Evolutionary conservation across 2,797 vertebrate species (phyloP).

Genomic region (Rachycentron canadum): DNA sequence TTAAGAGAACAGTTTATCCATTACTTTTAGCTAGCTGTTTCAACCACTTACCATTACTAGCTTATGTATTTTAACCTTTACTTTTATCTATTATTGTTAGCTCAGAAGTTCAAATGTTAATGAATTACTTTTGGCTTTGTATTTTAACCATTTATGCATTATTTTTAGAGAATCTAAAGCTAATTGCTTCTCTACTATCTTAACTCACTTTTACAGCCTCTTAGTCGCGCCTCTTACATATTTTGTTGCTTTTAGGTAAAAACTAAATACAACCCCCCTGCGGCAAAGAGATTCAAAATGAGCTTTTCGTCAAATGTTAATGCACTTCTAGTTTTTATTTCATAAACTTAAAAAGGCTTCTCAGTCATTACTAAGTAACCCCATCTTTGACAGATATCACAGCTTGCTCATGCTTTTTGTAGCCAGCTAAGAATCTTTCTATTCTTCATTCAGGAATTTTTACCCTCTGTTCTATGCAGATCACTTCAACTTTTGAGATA

Average conservation of each 20-base stretch:
- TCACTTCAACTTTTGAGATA: neutral
- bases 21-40: neutral
- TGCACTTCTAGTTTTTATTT: neutral
- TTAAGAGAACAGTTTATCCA: no score
- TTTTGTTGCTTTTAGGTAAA: neutral
- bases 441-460: neutral
- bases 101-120: neutral
- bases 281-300: neutral
- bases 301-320: neutral
- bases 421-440: neutral
- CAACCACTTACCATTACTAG: neutral
- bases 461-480: neutral
- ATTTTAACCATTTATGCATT: neutral
- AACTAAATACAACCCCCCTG: neutral
- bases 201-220: neutral
- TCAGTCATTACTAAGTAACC: neutral
- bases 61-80: neutral
- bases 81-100: neutral
- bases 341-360: neutral
- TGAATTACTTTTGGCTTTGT: neutral
- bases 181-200: neutral
- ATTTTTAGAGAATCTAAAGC: neutral
- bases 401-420: neutral
- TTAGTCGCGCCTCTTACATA: neutral
- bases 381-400: neutral